Conservation (phyloP, 2,113 vertebrate species). For the Labeo rohita region DNA sequence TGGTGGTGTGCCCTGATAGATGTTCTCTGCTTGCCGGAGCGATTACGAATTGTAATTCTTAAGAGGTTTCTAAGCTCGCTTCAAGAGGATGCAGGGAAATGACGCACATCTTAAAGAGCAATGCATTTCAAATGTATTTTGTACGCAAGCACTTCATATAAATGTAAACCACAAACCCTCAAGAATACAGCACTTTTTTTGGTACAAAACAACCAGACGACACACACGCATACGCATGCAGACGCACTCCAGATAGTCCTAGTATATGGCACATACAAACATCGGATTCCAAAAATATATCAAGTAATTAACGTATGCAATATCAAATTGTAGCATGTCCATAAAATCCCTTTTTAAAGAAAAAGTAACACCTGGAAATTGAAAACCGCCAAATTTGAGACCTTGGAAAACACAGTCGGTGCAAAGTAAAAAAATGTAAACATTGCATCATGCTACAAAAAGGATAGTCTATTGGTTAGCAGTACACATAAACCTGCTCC, state of each 20-base stretch:
- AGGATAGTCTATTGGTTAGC: slow-evolving; percentile 61
- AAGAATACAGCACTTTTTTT: slow-evolving; percentile 62
- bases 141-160: slow-evolving; percentile 72
- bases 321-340: slow-evolving; percentile 57
- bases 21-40: background rate
- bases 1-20: background rate
- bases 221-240: slow-evolving; percentile 69
- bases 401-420: slow-evolving; percentile 50
- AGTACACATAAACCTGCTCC: slow-evolving; percentile 7
- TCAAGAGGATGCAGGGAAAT: slow-evolving; percentile 12
- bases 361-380: slow-evolving; percentile 42
- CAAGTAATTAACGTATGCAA: slow-evolving; percentile 36
- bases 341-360: slow-evolving; percentile 53
- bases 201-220: slow-evolving; percentile 63
- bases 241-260: slow-evolving; percentile 29
- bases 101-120: slow-evolving; percentile 26
- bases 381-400: slow-evolving; percentile 33
- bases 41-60: background rate
- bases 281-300: slow-evolving; percentile 44
- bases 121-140: slow-evolving; percentile 74
- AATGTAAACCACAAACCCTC: slow-evolving; percentile 65
- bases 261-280: slow-evolving; percentile 46
- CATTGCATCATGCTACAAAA: slow-evolving; percentile 74
- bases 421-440: slow-evolving; percentile 57
- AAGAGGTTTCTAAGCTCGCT: background rate